Evolutionary conservation across 92 coral and sea anemone genomes (phyloP).

Genomic region (Epizoanthus ramosus): DNA sequence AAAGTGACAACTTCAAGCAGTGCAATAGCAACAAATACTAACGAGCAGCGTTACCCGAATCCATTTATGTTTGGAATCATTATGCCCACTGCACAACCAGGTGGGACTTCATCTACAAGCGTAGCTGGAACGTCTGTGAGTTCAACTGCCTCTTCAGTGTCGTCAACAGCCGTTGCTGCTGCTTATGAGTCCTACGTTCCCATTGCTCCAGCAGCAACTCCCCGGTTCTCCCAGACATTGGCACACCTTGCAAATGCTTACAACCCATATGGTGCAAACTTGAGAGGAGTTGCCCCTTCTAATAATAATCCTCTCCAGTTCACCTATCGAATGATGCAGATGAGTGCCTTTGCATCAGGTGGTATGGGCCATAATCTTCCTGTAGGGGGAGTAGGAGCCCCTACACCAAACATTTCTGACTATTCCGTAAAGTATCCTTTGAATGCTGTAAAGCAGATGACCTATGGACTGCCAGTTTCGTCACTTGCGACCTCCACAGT

Average conservation of each 20-base stretch:
- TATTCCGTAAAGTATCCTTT: constrained; percentile 63
- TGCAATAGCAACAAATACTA: constrained; percentile 53
- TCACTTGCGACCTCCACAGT: constrained; percentile 19
- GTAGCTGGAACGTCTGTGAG: constrained; percentile 63
- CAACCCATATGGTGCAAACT: constrained; percentile 73
- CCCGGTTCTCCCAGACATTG: constrained; percentile 90
- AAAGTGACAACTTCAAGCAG: constrained; percentile 63
- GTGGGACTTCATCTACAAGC: constrained; percentile 43
- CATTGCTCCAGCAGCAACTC: constrained; percentile 82
- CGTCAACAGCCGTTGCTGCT: constrained; percentile 95
- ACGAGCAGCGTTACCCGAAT: constrained; percentile 61
- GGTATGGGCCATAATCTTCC: constrained; percentile 57
- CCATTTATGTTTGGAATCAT: constrained; percentile 90
- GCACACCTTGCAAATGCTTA: constrained; percentile 96
- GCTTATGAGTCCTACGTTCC: constrained; percentile 97
- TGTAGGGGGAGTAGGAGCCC: constrained; percentile 26
- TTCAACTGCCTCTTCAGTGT: constrained; percentile 52
- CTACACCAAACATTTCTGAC: constrained; percentile 46
- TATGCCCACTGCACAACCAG: constrained; percentile 77
- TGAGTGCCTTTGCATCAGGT: constrained; percentile 66
- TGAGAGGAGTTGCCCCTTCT: constrained; percentile 58
- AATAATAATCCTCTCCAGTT: constrained; percentile 71
- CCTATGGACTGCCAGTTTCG: constrained; percentile 44
- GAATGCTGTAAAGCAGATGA: constrained; percentile 55
- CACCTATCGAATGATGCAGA: constrained; percentile 85